phyloP scores from a whole-genome alignment of 2,888 invertebrate genomes.

The Drosophila robusta region DNA sequence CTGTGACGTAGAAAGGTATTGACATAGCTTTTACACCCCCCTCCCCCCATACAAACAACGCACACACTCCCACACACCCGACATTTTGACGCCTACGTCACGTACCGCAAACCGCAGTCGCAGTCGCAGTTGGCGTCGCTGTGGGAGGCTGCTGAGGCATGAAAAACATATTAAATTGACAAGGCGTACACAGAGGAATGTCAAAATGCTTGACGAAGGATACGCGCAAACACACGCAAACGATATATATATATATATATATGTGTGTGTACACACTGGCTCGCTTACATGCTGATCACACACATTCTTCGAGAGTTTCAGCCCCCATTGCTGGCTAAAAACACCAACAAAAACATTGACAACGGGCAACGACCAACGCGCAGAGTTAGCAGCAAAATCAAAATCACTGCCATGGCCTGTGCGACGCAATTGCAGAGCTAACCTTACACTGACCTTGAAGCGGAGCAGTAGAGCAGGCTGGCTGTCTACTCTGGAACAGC shows the following conservation, averaged over 20 bases:
- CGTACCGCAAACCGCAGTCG: constrained; percentile 34
- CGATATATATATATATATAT: neutral
- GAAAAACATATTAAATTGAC: constrained; percentile 50
- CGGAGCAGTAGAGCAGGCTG: constrained; percentile 61
- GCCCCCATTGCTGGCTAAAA: constrained; percentile 21
- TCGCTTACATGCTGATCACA: constrained; percentile 16
- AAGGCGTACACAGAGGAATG: constrained; percentile 42
- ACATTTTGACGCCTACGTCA: constrained; percentile 44
- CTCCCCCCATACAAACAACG: constrained; percentile 2
- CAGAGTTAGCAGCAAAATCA: constrained; percentile 16
- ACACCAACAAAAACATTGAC: constrained; percentile 38
- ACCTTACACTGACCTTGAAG: constrained; percentile 79
- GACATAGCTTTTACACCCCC: constrained; percentile 39
- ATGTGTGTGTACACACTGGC: constrained; percentile 2
- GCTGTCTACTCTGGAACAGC: constrained; percentile 40
- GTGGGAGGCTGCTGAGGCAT: constrained; percentile 48
- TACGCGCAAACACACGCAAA: constrained; percentile 11
- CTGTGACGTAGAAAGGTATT: constrained; percentile 61
- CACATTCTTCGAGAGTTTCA: constrained; percentile 10
- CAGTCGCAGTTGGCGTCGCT: constrained; percentile 14
- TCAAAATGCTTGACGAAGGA: constrained; percentile 60
- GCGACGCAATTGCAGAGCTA: constrained; percentile 68
- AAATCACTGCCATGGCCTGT: constrained; percentile 76
- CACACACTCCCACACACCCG: constrained; percentile 22
- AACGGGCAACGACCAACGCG: constrained; percentile 51